Evolutionary conservation across 2,888 invertebrate genomes (phyloP).

Genomic region (Dermolepida albohirtum): DNA sequence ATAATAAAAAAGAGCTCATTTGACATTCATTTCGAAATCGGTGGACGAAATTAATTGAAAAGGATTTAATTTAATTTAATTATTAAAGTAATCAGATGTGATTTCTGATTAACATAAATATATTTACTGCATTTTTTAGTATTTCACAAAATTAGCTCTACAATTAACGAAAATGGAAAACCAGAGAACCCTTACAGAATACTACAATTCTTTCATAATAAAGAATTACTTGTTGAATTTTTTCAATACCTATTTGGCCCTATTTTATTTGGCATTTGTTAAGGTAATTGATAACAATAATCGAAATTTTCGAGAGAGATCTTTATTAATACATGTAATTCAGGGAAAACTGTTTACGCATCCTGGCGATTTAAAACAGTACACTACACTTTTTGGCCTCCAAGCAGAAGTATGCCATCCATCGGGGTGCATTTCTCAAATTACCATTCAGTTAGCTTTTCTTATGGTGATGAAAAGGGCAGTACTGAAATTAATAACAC

Average conservation of each 20-base stretch:
- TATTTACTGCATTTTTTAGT: slow-evolving; percentile 51
- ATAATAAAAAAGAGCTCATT: too few relatives aligned
- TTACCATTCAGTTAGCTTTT: slow-evolving; percentile 33
- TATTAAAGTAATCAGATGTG: too few relatives aligned
- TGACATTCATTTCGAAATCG: too few relatives aligned
- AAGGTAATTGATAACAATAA: slow-evolving; percentile 40
- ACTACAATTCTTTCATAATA: slow-evolving; percentile 45
- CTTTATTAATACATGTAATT: not conserved
- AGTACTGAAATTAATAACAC: not conserved
- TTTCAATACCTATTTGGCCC: slow-evolving; percentile 44
- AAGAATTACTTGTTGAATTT: slow-evolving; percentile 44
- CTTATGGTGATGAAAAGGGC: slow-evolving; percentile 29
- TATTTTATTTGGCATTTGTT: slow-evolving; percentile 46
- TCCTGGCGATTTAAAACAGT: slow-evolving; percentile 21
- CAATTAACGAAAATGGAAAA: slow-evolving; percentile 60
- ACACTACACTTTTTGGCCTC: not conserved
- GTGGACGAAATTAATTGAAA: too few relatives aligned
- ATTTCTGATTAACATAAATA: too few relatives aligned
- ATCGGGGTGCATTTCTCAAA: slow-evolving; percentile 37
- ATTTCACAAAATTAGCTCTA: slow-evolving; percentile 55
- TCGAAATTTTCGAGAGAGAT: not conserved
- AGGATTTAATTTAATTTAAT: too few relatives aligned
- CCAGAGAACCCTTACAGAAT: slow-evolving; percentile 51
- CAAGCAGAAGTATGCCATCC: slow-evolving; percentile 38
- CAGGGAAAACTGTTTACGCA: slow-evolving; percentile 34